Evolutionary conservation across 1,140 invertebrate genomes (phyloP), one percentile per base, ranked within the genome.

Genomic region (Coptotermes formosanus): DNA sequence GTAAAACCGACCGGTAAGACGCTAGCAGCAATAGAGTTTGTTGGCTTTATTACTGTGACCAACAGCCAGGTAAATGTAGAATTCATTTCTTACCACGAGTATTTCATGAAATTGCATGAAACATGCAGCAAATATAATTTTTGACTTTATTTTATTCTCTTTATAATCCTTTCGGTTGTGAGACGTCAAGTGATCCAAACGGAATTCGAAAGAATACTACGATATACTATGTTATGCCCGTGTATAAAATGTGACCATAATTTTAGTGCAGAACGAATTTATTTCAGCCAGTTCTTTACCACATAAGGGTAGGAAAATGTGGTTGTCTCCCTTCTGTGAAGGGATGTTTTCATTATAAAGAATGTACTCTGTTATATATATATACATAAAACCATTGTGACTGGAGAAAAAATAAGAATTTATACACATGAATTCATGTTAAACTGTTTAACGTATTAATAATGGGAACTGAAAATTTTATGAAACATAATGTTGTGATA

Each of bases 401-500:
- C 25, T 7, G n/a, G 64, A 64, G 59, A 23, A 64, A 48, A 9
- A 48, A 55, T 55, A 55, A 55, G 52, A 75, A 75, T 75, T 75
- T 75, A 75, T 75, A 75, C 64, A 75, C 59, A 64, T 3, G 25
- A 75, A 75, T 75, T 75, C 64, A 75, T 75, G 64, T 75, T 75
- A 75, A 75, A 8, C n/a, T 75, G 25, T 75, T 75, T 75, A 75
- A 75, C 64, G 64, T 75, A 30, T 75, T 75, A 75, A 25, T 75
- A 30, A 75, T 75, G 64, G 7, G 30, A 30, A 75, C 19, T 75
- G 64, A 75, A 59, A 25, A 25, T 75, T 75, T 75, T 75, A 75
- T 75, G 64, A 75, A 30, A 64, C 11, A 75, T 75, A 75, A 75
- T 75, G n/a, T 75, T 75, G 64, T 75, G 64, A 75, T 75, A 75